A percentile compares a stretch with the other conserved stretches of the same genome.
phyloP scores from a whole-genome alignment of 2,113 vertebrate genomes.

The Miniopterus natalensis region DNA sequence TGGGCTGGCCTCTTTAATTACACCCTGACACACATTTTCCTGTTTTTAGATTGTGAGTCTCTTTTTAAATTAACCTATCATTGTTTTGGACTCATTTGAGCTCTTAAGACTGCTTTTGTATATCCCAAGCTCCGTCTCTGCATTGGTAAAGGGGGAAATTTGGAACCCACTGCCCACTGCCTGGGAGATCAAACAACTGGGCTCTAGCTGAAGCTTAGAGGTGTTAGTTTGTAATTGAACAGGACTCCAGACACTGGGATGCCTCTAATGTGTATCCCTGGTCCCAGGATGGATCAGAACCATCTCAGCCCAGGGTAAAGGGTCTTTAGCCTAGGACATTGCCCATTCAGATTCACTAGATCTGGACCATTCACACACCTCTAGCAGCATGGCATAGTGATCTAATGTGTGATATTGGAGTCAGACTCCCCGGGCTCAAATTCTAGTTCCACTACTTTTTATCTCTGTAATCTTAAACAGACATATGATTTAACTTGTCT shows the following conservation, averaged over 20 bases:
- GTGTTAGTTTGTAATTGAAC: constrained; percentile 23
- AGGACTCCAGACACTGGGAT: not conserved
- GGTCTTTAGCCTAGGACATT: not conserved
- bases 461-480: constrained; percentile 26
- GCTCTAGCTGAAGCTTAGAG: not conserved
- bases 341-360: not conserved
- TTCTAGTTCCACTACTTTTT: not conserved
- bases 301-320: constrained; percentile 15
- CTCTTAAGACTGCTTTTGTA: not conserved
- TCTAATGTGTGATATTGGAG: constrained; percentile 22
- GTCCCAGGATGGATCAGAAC: not conserved
- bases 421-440: constrained; percentile 9
- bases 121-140: not conserved
- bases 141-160: not conserved
- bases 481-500: constrained; percentile 26
- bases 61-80: constrained; percentile 60
- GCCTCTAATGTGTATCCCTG: not conserved
- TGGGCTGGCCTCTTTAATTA: constrained; percentile 67
- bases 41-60: constrained; percentile 42
- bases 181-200: constrained; percentile 9
- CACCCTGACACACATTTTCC: constrained; percentile 42
- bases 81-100: constrained; percentile 44
- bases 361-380: not conserved
- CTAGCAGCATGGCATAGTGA: constrained; percentile 9
- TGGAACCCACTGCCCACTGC: not conserved